Conservation (phyloP, 2,113 vertebrate species). For the Cyrtonyx montezumae region DNA sequence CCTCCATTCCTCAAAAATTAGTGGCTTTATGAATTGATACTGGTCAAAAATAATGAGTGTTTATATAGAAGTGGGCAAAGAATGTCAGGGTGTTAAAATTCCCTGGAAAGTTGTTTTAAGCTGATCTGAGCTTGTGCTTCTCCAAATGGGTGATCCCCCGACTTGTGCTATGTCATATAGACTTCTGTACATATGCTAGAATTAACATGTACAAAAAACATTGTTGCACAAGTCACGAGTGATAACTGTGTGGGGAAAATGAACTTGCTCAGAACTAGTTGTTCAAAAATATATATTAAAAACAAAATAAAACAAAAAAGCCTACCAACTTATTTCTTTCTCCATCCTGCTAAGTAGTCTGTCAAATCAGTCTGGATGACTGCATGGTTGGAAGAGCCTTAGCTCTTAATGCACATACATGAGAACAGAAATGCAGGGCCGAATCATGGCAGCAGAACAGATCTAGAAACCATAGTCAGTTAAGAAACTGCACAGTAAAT, state of each 20-base stretch:
- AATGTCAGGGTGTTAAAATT: neutral
- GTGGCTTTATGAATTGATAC: neutral
- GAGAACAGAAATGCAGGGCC: neutral
- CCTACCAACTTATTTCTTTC: neutral
- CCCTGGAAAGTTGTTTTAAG: neutral
- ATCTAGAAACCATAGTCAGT: neutral
- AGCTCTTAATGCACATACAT: neutral
- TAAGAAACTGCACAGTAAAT: neutral
- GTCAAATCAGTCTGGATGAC: neutral
- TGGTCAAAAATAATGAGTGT: neutral
- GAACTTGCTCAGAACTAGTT: neutral
- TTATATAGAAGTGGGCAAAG: neutral
- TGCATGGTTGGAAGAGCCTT: neutral
- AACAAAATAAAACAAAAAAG: neutral
- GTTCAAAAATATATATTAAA: neutral
- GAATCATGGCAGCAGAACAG: neutral
- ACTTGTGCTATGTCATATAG: neutral
- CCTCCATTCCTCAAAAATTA: neutral
- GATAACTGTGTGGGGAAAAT: neutral
- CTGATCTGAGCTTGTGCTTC: neutral
- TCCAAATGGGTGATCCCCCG: neutral
- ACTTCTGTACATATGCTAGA: neutral
- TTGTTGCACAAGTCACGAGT: fast-evolving
- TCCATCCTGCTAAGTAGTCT: neutral
- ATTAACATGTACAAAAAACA: neutral